phyloP scores from a whole-genome alignment of 2,888 invertebrate genomes.

The Drosophila picticornis region DNA sequence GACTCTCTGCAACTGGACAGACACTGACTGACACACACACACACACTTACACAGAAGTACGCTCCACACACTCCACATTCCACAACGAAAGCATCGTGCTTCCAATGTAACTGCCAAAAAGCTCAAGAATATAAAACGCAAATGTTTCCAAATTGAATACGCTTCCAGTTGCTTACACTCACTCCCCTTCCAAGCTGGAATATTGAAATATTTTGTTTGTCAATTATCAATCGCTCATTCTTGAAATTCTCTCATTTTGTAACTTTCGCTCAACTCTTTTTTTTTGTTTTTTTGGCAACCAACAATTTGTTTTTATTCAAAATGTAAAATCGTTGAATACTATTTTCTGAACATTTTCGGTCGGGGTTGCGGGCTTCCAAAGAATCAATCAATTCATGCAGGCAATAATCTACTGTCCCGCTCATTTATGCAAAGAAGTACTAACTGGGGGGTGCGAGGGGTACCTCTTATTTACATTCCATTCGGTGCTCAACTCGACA shows the following conservation, averaged over 20 bases:
- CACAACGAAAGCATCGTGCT: conserved; percentile 20
- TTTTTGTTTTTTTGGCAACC: conserved; percentile 3
- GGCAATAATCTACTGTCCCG: conserved; percentile 37
- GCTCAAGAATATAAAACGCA: conserved; percentile 16
- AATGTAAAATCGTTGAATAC: conserved; percentile 8
- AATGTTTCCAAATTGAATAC: conserved; percentile 7
- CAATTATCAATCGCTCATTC: neutral
- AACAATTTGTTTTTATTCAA: neutral
- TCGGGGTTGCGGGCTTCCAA: conserved; percentile 27
- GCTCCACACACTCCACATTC: conserved; percentile 38
- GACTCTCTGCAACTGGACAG: conserved; percentile 36
- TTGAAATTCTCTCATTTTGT: neutral
- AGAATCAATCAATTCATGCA: conserved; percentile 11
- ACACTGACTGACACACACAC: conserved; percentile 25
- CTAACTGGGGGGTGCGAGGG: neutral
- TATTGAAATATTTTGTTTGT: neutral
- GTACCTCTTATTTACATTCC: conserved; percentile 45
- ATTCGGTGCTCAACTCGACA: conserved; percentile 19
- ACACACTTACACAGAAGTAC: conserved; percentile 10
- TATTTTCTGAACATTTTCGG: conserved; percentile 6
- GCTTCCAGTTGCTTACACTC: conserved; percentile 1
- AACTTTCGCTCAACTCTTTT: neutral
- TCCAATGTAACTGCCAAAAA: conserved; percentile 16
- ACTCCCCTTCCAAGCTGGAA: neutral
- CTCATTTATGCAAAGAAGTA: conserved; percentile 39